phyloP scores from a whole-genome alignment of 2,888 invertebrate genomes.

The Parnassius glacialis region DNA sequence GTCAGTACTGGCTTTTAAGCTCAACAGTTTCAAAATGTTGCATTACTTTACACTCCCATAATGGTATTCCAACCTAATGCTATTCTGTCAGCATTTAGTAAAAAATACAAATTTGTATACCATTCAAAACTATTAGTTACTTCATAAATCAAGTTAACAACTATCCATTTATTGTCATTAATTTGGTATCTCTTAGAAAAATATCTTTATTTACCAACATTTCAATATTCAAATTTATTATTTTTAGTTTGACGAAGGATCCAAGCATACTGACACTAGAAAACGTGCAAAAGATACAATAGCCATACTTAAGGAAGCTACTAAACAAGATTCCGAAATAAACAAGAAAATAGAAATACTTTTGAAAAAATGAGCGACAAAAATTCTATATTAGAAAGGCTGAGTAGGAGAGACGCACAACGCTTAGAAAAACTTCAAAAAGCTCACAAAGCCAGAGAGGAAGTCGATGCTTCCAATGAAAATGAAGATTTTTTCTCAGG shows the following conservation, averaged over 20 bases:
- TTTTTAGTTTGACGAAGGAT: slow-evolving; percentile 60
- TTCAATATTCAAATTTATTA: not conserved
- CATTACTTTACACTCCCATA: too few relatives aligned
- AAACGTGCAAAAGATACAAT: slow-evolving; percentile 50
- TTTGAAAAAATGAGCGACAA: slow-evolving; percentile 72
- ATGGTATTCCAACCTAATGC: too few relatives aligned
- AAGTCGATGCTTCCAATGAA: slow-evolving; percentile 82
- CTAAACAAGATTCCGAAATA: slow-evolving; percentile 66
- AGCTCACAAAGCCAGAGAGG: slow-evolving; percentile 83
- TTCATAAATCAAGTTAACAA: too few relatives aligned
- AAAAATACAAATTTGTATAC: too few relatives aligned
- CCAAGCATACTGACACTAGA: slow-evolving; percentile 62
- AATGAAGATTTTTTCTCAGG: slow-evolving; percentile 86
- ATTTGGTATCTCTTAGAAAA: too few relatives aligned
- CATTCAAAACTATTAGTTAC: too few relatives aligned
- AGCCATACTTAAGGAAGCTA: slow-evolving; percentile 70
- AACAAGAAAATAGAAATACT: slow-evolving; percentile 72
- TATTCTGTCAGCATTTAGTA: too few relatives aligned
- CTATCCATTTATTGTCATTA: too few relatives aligned
- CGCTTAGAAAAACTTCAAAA: slow-evolving; percentile 84
- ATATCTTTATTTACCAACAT: too few relatives aligned
- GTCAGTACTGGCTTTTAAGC: too few relatives aligned
- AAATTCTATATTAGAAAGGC: slow-evolving; percentile 65
- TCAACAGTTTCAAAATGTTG: too few relatives aligned
- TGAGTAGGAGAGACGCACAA: slow-evolving; percentile 82